A percentile compares a stretch with the other conserved stretches of the same genome.
Conservation (phyloP, 1,140 invertebrate genomes). For the Agraylea sexmaculata region DNA sequence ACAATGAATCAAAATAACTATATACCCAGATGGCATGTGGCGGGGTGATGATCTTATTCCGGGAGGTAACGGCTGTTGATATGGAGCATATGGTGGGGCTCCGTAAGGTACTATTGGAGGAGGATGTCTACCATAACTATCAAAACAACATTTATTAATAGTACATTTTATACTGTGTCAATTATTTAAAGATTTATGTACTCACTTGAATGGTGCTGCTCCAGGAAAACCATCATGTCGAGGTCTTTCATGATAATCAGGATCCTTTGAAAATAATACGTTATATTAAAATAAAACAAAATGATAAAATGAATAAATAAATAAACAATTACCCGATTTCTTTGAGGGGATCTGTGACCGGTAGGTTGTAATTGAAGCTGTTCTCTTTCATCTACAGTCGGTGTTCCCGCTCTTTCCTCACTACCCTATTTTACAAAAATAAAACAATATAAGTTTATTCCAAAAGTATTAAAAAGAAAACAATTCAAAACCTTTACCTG, state of each 20-base stretch:
- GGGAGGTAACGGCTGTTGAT: constrained; percentile 35
- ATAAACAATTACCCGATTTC: not conserved
- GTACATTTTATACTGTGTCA: not conserved
- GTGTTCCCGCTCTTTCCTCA: constrained; percentile 56
- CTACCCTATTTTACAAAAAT: too few species aligned
- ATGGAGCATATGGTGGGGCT: constrained; percentile 22
- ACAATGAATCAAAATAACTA: constrained; percentile 4
- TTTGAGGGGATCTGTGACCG: constrained; percentile 2
- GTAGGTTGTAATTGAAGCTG: constrained; percentile 17
- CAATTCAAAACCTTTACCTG: too few species aligned
- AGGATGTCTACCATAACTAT: constrained; percentile 23
- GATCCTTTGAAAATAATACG: constrained; percentile 12
- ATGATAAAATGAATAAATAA: constrained; percentile 5
- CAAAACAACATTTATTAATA: constrained; percentile 4
- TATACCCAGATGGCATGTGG: constrained; percentile 26
- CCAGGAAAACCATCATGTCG: constrained; percentile 8
- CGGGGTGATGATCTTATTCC: constrained; percentile 34
- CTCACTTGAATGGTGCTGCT: constrained; percentile 15
- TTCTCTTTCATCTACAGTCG: constrained; percentile 51
- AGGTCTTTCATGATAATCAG: constrained; percentile 9
- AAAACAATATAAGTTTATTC: too few species aligned
- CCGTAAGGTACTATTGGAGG: constrained; percentile 22
- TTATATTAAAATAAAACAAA: not conserved
- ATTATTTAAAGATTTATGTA: constrained; percentile 4
- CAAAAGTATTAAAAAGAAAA: too few species aligned